These are phyloP conservation scores for Rhingia rostrata DNA, from an alignment of 2,888 invertebrate genomes.

Conservation along the genomic window DNA sequence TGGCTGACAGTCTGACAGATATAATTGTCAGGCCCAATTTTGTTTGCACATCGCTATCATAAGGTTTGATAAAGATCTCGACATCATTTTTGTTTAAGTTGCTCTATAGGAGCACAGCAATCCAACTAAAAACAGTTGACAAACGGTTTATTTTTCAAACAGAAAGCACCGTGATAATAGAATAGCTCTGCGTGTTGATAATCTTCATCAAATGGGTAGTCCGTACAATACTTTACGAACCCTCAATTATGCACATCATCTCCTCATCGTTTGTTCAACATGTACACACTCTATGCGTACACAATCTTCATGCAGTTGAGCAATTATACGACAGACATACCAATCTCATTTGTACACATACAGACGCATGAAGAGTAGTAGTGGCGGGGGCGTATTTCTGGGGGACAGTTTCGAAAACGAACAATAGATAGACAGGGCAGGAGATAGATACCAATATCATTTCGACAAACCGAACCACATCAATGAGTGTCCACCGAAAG, in stretches of 20 bases:
- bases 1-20: no score
- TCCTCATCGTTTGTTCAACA: constrained; percentile 23
- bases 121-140: no score
- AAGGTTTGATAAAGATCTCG: no score
- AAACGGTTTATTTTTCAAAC: no score
- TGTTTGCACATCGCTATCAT: no score
- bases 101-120: no score
- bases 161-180: no score
- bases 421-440: constrained; percentile 23
- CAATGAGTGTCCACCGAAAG: constrained; percentile 65
- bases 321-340: not conserved
- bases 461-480: constrained; percentile 66
- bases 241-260: not conserved
- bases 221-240: no score
- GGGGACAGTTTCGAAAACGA: constrained; percentile 36
- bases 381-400: not conserved
- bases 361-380: not conserved
- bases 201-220: no score
- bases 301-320: constrained; percentile 7
- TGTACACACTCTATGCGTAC: not conserved
- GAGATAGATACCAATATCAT: constrained; percentile 47
- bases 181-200: no score
- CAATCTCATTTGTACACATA: constrained; percentile 8
- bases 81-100: no score
- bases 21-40: no score